Percentiles rank a stretch among this genome's conserved stretches.
phyloP scores from a whole-genome alignment of 2,797 vertebrate species.

The Cephalopachus bancanus region DNA sequence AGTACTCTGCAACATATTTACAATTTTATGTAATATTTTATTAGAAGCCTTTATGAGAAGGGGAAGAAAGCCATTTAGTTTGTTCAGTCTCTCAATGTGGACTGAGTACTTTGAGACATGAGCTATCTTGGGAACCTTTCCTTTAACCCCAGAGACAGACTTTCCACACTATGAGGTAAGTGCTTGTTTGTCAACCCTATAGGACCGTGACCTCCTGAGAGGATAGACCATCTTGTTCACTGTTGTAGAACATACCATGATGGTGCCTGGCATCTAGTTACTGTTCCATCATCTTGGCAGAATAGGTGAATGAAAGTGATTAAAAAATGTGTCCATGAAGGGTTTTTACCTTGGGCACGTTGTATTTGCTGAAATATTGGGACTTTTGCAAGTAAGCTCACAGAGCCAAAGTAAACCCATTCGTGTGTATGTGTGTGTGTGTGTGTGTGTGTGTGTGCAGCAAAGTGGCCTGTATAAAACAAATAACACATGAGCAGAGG shows the following conservation, averaged over 20 bases:
- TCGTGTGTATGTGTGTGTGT: too few relatives aligned
- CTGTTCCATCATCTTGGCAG: not conserved
- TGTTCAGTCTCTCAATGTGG: not conserved
- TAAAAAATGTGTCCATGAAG: not conserved
- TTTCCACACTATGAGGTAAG: not conserved
- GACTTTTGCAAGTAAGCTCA: not conserved
- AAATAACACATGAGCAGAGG: not conserved
- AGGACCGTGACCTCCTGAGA: not conserved
- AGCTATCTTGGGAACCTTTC: not conserved
- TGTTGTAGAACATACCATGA: not conserved
- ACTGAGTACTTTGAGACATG: not conserved
- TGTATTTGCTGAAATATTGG: not conserved
- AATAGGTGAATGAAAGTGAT: not conserved
- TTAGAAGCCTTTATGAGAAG: not conserved
- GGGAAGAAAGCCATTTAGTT: not conserved
- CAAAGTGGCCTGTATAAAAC: not conserved
- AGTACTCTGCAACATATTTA: not conserved
- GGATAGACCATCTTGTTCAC: not conserved
- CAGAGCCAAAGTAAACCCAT: not conserved
- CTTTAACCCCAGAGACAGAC: too few relatives aligned
- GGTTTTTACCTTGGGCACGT: not conserved
- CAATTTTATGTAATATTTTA: not conserved
- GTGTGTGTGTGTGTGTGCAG: too few relatives aligned
- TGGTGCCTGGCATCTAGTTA: not conserved
- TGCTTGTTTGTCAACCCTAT: not conserved